phyloP scores from a whole-genome alignment of 2,888 invertebrate genomes.

The Vanessa cardui region DNA sequence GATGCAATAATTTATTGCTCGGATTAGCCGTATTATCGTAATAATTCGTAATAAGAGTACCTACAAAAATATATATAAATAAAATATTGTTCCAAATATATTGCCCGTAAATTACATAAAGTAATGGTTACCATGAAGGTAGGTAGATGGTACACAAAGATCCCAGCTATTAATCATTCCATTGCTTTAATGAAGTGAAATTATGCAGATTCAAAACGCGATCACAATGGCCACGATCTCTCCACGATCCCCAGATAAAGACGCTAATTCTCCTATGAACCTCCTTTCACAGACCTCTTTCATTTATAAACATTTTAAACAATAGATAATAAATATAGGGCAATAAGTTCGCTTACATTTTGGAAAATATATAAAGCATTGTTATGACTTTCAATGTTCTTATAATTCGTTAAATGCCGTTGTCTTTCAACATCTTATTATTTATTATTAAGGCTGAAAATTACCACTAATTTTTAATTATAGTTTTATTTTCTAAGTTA shows the following conservation, averaged over 20 bases:
- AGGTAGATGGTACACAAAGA: slow-evolving; percentile 54
- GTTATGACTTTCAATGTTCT: neutral
- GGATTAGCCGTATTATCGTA: no score
- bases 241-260: slow-evolving; percentile 58
- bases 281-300: slow-evolving; percentile 30
- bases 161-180: slow-evolving; percentile 80
- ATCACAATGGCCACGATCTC: slow-evolving; percentile 74
- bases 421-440: neutral
- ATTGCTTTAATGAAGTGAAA: slow-evolving; percentile 78
- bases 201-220: slow-evolving; percentile 75
- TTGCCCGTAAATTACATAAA: neutral
- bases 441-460: no score
- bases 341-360: neutral
- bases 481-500: no score
- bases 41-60: no score
- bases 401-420: neutral
- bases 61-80: neutral
- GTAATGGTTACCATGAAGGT: slow-evolving; percentile 48
- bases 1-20: no score
- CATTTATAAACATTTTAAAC: slow-evolving; percentile 24
- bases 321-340: slow-evolving; percentile 14
- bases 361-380: neutral
- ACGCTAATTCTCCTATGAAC: slow-evolving; percentile 39
- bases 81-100: neutral
- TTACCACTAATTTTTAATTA: no score